phyloP scores from a whole-genome alignment of 2,113 vertebrate genomes.

The Coptodon bakossiorum region DNA sequence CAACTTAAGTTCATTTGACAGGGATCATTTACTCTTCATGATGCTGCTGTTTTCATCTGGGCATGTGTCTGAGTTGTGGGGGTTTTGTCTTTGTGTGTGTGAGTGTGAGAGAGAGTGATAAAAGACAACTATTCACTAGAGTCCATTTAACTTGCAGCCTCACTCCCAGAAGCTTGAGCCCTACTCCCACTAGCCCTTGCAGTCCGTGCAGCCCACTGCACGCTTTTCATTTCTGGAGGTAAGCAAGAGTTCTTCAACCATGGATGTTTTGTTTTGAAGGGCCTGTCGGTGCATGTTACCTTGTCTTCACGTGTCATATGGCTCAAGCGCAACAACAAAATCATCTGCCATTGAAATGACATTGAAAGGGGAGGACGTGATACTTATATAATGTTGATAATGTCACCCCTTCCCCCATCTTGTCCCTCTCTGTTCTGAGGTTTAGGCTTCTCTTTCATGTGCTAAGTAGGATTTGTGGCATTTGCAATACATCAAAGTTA shows the following conservation, averaged over 20 bases:
- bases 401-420: constrained; percentile 26
- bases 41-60: constrained; percentile 20
- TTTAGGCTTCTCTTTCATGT: constrained; percentile 68
- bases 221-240: constrained; percentile 99
- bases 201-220: constrained; percentile 98
- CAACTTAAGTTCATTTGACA: background rate
- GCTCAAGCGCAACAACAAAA: background rate
- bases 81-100: background rate
- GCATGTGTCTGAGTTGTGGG: background rate
- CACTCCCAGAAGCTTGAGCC: constrained; percentile 98
- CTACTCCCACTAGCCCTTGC: constrained; percentile 99
- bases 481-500: constrained; percentile 60
- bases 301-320: background rate
- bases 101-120: constrained; percentile 6
- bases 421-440: constrained; percentile 28
- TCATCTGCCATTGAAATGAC: constrained; percentile 35
- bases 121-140: constrained; percentile 61
- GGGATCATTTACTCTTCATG: constrained; percentile 8
- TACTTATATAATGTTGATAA: constrained; percentile 60
- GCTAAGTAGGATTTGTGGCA: constrained; percentile 72
- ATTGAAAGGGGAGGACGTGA: constrained; percentile 22
- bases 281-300: background rate
- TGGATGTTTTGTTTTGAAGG: constrained; percentile 30
- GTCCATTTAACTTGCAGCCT: constrained; percentile 99
- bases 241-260: constrained; percentile 70